Evolutionary conservation across 2,113 vertebrate species (phyloP).

Genomic region (Nothobranchius kuhntae): DNA sequence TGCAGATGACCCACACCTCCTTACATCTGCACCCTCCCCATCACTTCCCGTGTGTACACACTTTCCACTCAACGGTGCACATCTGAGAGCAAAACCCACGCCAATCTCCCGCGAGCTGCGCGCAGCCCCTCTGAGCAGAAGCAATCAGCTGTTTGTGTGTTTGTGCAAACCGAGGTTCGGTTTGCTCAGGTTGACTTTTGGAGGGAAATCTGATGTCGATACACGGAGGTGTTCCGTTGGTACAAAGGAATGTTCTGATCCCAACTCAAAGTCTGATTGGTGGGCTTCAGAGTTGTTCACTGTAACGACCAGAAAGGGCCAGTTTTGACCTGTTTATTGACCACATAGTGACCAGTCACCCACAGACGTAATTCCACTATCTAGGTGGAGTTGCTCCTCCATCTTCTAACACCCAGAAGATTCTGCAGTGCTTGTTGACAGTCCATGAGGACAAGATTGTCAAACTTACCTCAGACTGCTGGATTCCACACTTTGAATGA

Average conservation of each 20-base stretch:
- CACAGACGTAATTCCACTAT: no score
- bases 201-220: conserved; percentile 12
- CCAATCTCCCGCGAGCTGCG: conserved; percentile 51
- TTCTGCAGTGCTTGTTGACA: no score
- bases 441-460: no score
- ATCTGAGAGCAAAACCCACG: conserved; percentile 36
- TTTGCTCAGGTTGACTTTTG: conserved; percentile 19
- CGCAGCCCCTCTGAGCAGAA: conserved; percentile 27
- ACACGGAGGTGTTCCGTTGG: not conserved
- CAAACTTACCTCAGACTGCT: no score
- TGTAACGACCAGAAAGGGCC: no score
- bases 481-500: no score
- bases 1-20: conserved; percentile 55
- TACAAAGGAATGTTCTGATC: not conserved
- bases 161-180: conserved; percentile 11
- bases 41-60: conserved; percentile 31
- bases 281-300: not conserved
- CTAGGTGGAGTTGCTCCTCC: no score
- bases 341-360: no score
- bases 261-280: not conserved
- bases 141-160: conserved; percentile 49
- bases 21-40: conserved; percentile 19
- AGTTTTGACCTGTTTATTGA: no score
- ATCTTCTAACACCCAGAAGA: no score
- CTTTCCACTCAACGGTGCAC: conserved; percentile 45